Conservation (phyloP, 30 jellyfish, hydroid and myxozoan species). For the Cassiopea xamachana region DNA sequence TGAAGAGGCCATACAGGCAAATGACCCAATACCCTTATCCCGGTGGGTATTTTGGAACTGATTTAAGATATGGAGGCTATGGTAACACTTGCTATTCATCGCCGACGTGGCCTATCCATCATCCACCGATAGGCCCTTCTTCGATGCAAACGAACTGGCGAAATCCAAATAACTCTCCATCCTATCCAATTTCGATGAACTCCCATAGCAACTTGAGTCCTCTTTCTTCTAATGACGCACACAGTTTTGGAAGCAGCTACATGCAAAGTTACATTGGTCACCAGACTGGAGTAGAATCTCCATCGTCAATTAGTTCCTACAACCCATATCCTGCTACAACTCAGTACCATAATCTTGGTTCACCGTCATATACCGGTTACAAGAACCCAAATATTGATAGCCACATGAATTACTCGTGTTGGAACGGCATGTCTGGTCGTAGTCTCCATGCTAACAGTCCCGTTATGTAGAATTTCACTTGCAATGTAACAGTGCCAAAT, state of each 20-base stretch:
- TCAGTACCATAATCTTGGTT: constrained; percentile 67
- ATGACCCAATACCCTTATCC: constrained; percentile 78
- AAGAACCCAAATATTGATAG: constrained; percentile 64
- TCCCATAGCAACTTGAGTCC: constrained; percentile 78
- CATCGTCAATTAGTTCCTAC: constrained; percentile 62
- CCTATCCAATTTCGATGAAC: constrained; percentile 67
- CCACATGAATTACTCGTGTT: constrained; percentile 78
- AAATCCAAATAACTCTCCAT: constrained; percentile 38
- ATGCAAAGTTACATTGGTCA: constrained; percentile 70
- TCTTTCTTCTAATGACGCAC: constrained; percentile 66
- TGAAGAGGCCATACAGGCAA: constrained; percentile 94
- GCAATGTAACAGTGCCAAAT: background rate
- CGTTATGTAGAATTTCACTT: constrained; percentile 52
- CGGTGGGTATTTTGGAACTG: constrained; percentile 70
- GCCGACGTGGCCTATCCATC: constrained; percentile 65
- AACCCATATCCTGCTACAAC: constrained; percentile 51
- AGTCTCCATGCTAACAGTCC: constrained; percentile 80
- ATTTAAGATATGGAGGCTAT: constrained; percentile 47
- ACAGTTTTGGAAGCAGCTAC: constrained; percentile 68
- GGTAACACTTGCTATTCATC: constrained; percentile 65
- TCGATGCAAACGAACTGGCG: constrained; percentile 82
- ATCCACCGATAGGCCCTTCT: constrained; percentile 51
- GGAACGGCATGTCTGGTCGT: constrained; percentile 80
- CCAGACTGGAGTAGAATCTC: constrained; percentile 64
- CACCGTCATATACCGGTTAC: constrained; percentile 69